Evolutionary conservation across 2,797 vertebrate species (phyloP), one percentile per base, ranked within the genome.

Genomic region (Amniataba percoides): DNA sequence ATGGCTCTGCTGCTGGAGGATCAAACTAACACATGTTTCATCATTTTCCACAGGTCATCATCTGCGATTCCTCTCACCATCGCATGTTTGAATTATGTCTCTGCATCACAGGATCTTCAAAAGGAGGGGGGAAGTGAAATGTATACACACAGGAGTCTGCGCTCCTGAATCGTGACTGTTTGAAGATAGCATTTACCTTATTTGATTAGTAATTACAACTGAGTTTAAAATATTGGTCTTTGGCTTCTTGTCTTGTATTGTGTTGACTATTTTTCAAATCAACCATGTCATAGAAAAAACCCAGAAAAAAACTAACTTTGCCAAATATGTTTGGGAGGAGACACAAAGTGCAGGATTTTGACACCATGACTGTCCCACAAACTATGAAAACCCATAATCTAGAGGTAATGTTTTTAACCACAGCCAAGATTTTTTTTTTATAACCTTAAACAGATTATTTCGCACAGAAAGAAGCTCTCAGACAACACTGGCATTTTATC

Each of bases 31-130:
- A 73, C 71, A 61, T 62, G 69, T 81, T 87, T 81, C 57, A 86
- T 84, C 40, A 52, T 74, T 71, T 83, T 88, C 52, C 67, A 83
- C 81, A 83, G 76, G 80, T 87, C 72, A 68, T 86, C 83, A 62
- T 72, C 64, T 62, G 57, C 43, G 42, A 77, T 68, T 82, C 79
- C 45, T 75, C 66, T 64, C 49, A 34, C 7, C 0, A 21, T 77
- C 6, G 19, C 68, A 65, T 78, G 62, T 70, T 80, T 73, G 58
- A 86, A 61, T 74, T 63, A 67, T 53, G 27, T 77, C 36, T 83
- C 48, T 43, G 53, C 56, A 77, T 76, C 67, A 74, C 67, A 74
- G 16, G 69, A 68, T 62, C 78, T 82, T 87, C 82, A 84, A 88
- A 86, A 66, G 48, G 39, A 74, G 43, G 7, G 5, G 18, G 31